Base-by-base conservation (phyloP, 1,140 invertebrate species). In the Solen grandis region DNA sequence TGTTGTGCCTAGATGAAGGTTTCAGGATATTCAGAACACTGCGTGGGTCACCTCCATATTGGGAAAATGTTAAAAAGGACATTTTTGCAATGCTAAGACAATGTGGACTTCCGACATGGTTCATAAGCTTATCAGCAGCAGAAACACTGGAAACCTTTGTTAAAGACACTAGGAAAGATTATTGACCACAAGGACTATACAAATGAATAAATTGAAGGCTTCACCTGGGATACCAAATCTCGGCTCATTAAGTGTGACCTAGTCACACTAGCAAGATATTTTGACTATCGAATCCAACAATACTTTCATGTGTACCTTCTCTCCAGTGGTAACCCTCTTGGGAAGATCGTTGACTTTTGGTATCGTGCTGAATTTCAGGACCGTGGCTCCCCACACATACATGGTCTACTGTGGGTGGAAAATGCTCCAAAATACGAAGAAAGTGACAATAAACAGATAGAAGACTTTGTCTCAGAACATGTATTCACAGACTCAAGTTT, bases 331-430 rank as follows among this genome's bases (percentile, higher is more conserved):
- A 35, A 41, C n/a, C 75, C 78, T 27, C 33, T 84, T 29, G 84
- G 85, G 13, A 62, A 82, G 55, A 54, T 84, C 0, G 19, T 54
- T 36, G 85, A 88, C 77, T 83, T 89, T 90, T 55, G 29, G 2
- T n/a, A 5, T 1, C 36, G 65, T 46, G 65, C 50, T 2, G 65
- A 68, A 27, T 68, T 68, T 22, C 65, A 68, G 25, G 36, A 68
- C 27, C 36, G 65, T 16, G 36, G 36, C 22, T 46, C 65, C 33
- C 65, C 65, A 1, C 65, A 68, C 50, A n/a, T 68, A 46, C 65
- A 68, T n/a, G 2, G 65, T 46, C 2, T 68, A 5, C 2, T 68
- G 8, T 68, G 65, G 65, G 65, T 68, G 13, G 65, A 68, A 5
- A 52, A 68, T 22, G 31, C 65, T 5, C 65, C 65, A 46, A n/a